Percentiles rank a stretch among this genome's conserved stretches.
These are phyloP conservation scores for Oncorhynchus masou DNA, from an alignment of 2,113 vertebrate species.

Conservation along the genomic window DNA sequence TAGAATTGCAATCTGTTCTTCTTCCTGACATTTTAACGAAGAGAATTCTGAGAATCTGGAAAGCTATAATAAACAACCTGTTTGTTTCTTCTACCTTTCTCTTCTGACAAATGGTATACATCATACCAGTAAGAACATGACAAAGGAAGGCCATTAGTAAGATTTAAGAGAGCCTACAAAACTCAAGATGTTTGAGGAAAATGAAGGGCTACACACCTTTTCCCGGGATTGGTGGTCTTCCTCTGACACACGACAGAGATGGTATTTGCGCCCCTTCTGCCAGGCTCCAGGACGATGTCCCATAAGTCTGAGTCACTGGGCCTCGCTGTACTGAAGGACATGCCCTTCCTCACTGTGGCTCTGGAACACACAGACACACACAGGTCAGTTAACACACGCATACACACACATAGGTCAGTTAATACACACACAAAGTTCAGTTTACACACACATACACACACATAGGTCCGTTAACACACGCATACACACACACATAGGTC, in stretches of 20 bases:
- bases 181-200: too few relatives aligned
- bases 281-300: constrained; percentile 77
- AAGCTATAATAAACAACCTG: too few relatives aligned
- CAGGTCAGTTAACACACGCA: constrained; percentile 10
- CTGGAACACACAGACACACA: constrained; percentile 62
- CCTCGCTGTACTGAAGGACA: constrained; percentile 76
- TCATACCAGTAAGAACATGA: neutral
- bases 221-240: constrained; percentile 64
- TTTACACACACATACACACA: too few relatives aligned
- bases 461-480: too few relatives aligned
- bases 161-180: too few relatives aligned
- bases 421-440: too few relatives aligned
- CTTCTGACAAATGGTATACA: neutral
- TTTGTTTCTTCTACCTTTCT: neutral
- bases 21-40: neutral
- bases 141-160: neutral
- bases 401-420: neutral
- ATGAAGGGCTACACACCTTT: constrained; percentile 70
- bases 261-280: constrained; percentile 59
- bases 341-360: constrained; percentile 80
- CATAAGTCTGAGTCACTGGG: constrained; percentile 82
- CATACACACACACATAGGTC: too few relatives aligned
- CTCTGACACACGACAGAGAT: constrained; percentile 82
- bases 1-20: too few relatives aligned
- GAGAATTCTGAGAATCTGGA: neutral